A percentile compares a stretch with the other conserved stretches of the same genome.
Conservation (phyloP, 2,888 invertebrate species). For the Cosmia trapezina region DNA sequence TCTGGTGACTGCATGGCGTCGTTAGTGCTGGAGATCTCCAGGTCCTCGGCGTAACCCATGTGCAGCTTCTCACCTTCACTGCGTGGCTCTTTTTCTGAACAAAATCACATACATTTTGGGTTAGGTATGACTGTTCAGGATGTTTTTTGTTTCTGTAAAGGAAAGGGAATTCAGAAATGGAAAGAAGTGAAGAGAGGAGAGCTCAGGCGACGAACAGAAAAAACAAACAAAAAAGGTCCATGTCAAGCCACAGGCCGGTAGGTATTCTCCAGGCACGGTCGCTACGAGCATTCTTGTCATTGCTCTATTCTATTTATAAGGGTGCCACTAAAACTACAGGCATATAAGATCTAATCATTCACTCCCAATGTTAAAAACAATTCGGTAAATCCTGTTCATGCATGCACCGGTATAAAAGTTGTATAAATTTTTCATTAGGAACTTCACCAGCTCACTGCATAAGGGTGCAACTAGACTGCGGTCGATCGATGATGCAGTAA, state of each 20-base stretch:
- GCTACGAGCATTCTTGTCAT: neutral
- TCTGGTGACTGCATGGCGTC: conserved; percentile 89
- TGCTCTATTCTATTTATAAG: neutral
- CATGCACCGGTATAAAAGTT: neutral
- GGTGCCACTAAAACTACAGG: too few species aligned
- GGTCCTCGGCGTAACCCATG: conserved; percentile 86
- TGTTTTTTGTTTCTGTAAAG: neutral
- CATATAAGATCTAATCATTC: neutral
- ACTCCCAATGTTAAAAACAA: neutral
- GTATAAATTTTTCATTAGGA: neutral
- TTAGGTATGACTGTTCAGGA: neutral
- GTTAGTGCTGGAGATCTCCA: conserved; percentile 89
- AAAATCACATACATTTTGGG: conserved; percentile 12
- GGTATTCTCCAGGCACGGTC: neutral
- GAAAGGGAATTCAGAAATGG: neutral
- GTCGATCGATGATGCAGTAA: neutral
- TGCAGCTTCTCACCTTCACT: conserved; percentile 84
- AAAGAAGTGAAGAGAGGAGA: neutral
- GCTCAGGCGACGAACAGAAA: neutral
- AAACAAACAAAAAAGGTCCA: too few species aligned
- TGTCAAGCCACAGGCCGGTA: neutral
- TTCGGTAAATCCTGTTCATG: neutral
- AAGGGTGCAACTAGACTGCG: neutral
- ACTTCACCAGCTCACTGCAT: neutral
- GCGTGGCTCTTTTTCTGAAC: conserved; percentile 84